Evolutionary conservation across 1,140 invertebrate genomes (phyloP).

Genomic region (Zaprionus inermis): DNA sequence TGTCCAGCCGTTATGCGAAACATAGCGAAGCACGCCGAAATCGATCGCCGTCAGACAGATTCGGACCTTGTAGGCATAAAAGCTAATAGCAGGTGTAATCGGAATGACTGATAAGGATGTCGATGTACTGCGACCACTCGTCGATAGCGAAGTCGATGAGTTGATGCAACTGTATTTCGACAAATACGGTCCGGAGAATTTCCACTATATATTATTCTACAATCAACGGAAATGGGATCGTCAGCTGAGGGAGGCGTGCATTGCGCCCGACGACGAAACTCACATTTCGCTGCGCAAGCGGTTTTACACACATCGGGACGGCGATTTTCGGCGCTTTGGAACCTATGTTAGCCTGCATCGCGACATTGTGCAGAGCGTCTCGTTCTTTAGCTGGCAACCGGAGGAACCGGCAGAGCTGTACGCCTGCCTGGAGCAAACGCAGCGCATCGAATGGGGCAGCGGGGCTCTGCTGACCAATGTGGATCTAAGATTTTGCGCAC

Average conservation of each 20-base stretch:
- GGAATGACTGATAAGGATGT: slow-evolving; percentile 54
- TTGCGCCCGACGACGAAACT: slow-evolving; percentile 18
- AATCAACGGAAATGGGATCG: slow-evolving; percentile 76
- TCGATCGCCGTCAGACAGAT: slow-evolving; percentile 9
- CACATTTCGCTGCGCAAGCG: slow-evolving; percentile 64
- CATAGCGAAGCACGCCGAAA: slow-evolving; percentile 22
- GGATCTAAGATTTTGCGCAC: slow-evolving; percentile 41
- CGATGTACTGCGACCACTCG: slow-evolving; percentile 71
- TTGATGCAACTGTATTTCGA: slow-evolving; percentile 58
- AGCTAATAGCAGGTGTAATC: slow-evolving; percentile 2
- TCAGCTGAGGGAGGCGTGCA: slow-evolving; percentile 49
- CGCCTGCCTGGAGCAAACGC: slow-evolving; percentile 63
- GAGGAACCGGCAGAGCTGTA: slow-evolving; percentile 45
- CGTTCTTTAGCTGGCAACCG: slow-evolving; percentile 72
- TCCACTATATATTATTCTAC: slow-evolving; percentile 72
- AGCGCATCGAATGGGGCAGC: slow-evolving; percentile 66
- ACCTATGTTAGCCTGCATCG: slow-evolving; percentile 74
- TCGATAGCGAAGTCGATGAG: slow-evolving; percentile 64
- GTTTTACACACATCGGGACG: slow-evolving; percentile 63
- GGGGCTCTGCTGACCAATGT: slow-evolving; percentile 75
- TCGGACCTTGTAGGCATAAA: slow-evolving; percentile 12
- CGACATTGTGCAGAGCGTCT: slow-evolving; percentile 74
- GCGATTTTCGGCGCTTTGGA: slow-evolving; percentile 66
- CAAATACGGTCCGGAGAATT: slow-evolving; percentile 58
- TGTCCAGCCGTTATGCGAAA: neutral